These are phyloP conservation scores for Trichechus manatus DNA, from an alignment of 2,113 vertebrate species.

Conservation along the genomic window DNA sequence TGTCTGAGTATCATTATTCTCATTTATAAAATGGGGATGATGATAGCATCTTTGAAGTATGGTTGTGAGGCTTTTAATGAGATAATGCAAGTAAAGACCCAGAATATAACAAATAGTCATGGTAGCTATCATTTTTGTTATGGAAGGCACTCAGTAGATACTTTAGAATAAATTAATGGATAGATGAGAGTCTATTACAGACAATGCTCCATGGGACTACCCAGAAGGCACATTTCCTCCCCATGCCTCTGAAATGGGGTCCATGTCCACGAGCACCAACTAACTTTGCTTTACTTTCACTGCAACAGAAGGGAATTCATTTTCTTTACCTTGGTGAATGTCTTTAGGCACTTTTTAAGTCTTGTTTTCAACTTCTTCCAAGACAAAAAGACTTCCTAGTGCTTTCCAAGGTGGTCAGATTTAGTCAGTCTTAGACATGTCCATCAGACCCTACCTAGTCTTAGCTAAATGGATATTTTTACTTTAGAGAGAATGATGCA, in stretches of 20 bases:
- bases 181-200: neutral
- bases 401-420: neutral
- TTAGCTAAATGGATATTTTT: neutral
- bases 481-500: neutral
- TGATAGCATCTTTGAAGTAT: neutral
- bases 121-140: neutral
- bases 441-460: neutral
- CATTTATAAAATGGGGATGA: neutral
- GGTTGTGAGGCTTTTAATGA: slow-evolving; percentile 1
- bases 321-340: neutral
- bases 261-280: neutral
- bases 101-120: neutral
- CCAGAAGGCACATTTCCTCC: neutral
- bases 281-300: slow-evolving; percentile 13
- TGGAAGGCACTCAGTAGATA: neutral
- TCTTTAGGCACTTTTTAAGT: neutral
- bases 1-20: neutral
- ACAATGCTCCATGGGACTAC: neutral
- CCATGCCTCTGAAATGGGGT: neutral
- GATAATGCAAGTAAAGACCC: neutral
- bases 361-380: slow-evolving; percentile 13
- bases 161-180: slow-evolving; percentile 7
- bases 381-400: slow-evolving; percentile 33
- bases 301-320: slow-evolving; percentile 26
- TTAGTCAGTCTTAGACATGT: neutral